Base-by-base conservation (phyloP, 2,888 invertebrate species). In the Frankliniella intonsa region DNA sequence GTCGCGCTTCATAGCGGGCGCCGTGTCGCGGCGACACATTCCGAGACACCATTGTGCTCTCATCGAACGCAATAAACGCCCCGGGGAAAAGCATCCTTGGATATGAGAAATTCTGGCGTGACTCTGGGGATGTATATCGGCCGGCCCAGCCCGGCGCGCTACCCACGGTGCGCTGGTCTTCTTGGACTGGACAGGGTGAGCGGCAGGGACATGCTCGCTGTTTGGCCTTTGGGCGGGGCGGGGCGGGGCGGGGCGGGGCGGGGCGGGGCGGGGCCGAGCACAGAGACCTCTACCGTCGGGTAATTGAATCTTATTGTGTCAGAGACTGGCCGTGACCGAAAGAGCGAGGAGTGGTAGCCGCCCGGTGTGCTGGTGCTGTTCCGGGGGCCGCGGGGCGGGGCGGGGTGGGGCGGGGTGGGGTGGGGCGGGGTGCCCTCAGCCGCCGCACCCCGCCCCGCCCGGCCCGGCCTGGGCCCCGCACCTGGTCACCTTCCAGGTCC, bases 281-380 rank as follows among this genome's bases (percentile, higher is more conserved):
- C n/a, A n/a, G 62, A n/a, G 19, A 14, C 11, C 22, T 10, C 22
- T 11, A 12, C 69, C 69, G 22, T 76, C 2, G 25, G 69, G 69
- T 76, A 76, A 76, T 76, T 76, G 69, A 76, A 76, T 76, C 69
- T 76, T 76, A 76, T 76, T 76, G 69, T 76, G 69, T 76, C 69
- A 76, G 69, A 25, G 69, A 22, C 69, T 76, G 69, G 69, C 69
- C 69, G 69, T 76, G 69, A 76, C 69, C 69, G 69, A 69, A 69
- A 69, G 69, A 69, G 69, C 69, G 69, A 76, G 69, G 69, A 76
- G 69, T 76, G 25, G 69, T 25, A 11, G 25, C 69, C 11, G 22
- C 22, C n/a, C 10, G 7, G 22, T n/a, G 69, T 11, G 22, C 25
- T 22, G 69, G 25, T 14, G 7, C 69, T 25, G 22, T 3, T 11